Base-by-base conservation (phyloP, 2,888 invertebrate genomes). In the Aspidiotus destructor region DNA sequence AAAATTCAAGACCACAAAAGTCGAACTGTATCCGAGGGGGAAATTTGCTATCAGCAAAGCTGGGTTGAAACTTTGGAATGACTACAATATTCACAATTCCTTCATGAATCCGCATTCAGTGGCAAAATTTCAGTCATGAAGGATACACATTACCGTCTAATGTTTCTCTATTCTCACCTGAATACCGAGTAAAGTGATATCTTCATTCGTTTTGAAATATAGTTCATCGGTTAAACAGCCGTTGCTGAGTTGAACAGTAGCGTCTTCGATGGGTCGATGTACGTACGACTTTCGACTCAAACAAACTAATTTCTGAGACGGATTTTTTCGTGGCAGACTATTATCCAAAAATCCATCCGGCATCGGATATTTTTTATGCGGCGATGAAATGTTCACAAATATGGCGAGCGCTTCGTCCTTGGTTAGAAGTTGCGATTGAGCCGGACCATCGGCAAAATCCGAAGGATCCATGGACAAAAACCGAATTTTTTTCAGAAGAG, bases 391-490 rank as follows among this genome's bases (percentile, higher is more conserved):
- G 76, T 90, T 89, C 84, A 91, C 89, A 1, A 92, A 80, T 69
- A 92, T 86, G 0, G 88, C 84, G 75, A 89, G 86, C 13, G 89
- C 86, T 76, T 92, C 91, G 1, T 87, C 82, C 76, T 89, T 86
- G 0, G 85, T 82, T 41, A 92, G 80, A 9, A 91, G 78, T n/a
- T 13, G 74, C 11, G 89, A 89, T 62, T 85, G 82, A 0, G 88
- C 89, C 0, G 90, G 89, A 0, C 89, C 88, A 74, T 88, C 87
- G 0, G 91, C 89, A 76, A 92, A 91, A 78, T 90, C 87, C 75
- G 88, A 85, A 0, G 90, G 87, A 0, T 85, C 85, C 72, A 92
- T 79, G 0, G 88, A 89, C 11, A 91, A 80, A 78, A 91, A 91
- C 40, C 90, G 82, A 70, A 92, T 86, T 78, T 89, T 88, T 75